phyloP scores from a whole-genome alignment of 2,888 invertebrate species.

The Nephrotoma flavescens region DNA sequence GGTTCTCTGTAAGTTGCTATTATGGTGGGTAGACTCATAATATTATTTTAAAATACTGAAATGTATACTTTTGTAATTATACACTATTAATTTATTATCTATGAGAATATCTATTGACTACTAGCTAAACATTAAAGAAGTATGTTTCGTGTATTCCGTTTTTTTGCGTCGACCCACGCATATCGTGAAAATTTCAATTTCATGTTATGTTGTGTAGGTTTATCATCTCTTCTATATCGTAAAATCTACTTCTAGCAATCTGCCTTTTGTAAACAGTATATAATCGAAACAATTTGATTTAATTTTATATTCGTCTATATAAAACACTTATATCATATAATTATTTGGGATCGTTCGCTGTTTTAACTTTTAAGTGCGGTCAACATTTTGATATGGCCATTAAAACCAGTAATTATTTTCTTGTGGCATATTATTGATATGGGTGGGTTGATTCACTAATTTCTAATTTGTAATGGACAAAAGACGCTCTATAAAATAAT shows the following conservation, averaged over 20 bases:
- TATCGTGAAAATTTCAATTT: background rate
- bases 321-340: background rate
- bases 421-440: background rate
- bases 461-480: background rate
- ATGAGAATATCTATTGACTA: background rate
- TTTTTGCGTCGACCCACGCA: background rate
- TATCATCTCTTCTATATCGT: background rate
- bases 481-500: background rate
- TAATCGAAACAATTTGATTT: background rate
- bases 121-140: background rate
- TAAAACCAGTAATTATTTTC: too few relatives aligned
- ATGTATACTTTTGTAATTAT: background rate
- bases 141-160: background rate
- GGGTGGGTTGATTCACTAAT: background rate
- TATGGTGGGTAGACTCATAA: background rate
- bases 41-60: background rate
- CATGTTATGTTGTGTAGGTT: background rate
- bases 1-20: background rate
- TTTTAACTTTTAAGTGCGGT: background rate
- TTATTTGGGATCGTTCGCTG: background rate
- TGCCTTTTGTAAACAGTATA: background rate
- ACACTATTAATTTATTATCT: background rate
- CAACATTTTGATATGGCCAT: background rate
- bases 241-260: background rate
- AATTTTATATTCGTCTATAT: background rate